Evolutionary conservation across 2,113 vertebrate species (phyloP).

Genomic region (Macrotus californicus): DNA sequence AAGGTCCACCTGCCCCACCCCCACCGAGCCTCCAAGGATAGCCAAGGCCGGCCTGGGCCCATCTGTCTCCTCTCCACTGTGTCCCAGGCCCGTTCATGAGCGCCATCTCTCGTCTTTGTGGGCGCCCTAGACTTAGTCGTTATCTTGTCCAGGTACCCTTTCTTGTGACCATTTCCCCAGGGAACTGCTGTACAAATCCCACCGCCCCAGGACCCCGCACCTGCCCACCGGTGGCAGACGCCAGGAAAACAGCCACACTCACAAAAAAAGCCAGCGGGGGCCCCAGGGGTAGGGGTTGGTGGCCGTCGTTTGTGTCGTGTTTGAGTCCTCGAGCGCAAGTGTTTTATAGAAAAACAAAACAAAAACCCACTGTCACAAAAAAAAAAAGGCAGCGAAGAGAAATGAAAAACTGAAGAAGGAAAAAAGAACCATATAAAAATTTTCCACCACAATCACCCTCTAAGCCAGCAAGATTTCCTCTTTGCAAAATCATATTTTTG

Average conservation of each 20-base stretch:
- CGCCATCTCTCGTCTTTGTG: constrained; percentile 70
- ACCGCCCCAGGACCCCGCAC: constrained; percentile 27
- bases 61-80: constrained; percentile 30
- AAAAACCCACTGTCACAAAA: constrained; percentile 57
- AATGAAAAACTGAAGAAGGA: constrained; percentile 32
- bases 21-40: neutral
- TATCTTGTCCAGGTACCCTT: constrained; percentile 72
- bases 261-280: too few species aligned
- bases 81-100: constrained; percentile 52
- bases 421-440: constrained; percentile 35
- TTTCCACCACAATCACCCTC: constrained; percentile 65
- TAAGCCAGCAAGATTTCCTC: constrained; percentile 73
- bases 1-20: constrained; percentile 21
- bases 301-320: constrained; percentile 65
- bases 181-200: constrained; percentile 75
- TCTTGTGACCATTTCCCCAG: constrained; percentile 75
- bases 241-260: constrained; percentile 41
- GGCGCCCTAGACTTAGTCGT: constrained; percentile 73
- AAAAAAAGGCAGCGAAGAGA: constrained; percentile 50
- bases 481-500: constrained; percentile 82
- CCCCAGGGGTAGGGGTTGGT: constrained; percentile 42
- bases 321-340: constrained; percentile 67
- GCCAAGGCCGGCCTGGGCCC: neutral
- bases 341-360: constrained; percentile 70
- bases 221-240: constrained; percentile 19